Percentiles rank a stretch among this genome's conserved stretches.
Conservation (phyloP, 2,113 vertebrate genomes). For the Embiotoca jacksoni region DNA sequence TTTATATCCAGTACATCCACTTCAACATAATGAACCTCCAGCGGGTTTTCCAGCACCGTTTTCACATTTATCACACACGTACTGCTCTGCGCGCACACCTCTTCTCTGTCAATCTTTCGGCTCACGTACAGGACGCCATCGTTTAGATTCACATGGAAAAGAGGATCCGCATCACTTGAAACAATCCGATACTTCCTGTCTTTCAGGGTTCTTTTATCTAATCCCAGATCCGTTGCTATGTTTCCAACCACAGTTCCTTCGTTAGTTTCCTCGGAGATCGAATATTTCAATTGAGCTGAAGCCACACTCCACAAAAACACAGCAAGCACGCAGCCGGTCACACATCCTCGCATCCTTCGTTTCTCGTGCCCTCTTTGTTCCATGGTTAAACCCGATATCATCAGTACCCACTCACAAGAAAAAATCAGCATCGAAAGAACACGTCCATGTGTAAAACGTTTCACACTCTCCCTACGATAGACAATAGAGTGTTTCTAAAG, state of each 20-base stretch:
- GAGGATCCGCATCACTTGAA: slow-evolving; percentile 40
- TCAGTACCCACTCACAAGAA: not conserved
- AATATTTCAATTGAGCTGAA: slow-evolving; percentile 77
- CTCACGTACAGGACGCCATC: slow-evolving; percentile 74
- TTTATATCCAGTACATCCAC: slow-evolving; percentile 86
- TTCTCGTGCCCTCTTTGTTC: slow-evolving; percentile 60
- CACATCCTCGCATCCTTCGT: not conserved
- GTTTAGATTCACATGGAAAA: slow-evolving; percentile 75
- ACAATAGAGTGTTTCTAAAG: not conserved
- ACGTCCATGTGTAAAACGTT: not conserved
- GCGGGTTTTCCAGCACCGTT: slow-evolving; percentile 9
- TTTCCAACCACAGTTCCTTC: slow-evolving; percentile 76
- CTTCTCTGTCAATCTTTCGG: slow-evolving; percentile 76
- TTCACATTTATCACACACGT: slow-evolving; percentile 74
- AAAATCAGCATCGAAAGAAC: not conserved
- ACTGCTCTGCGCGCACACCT: slow-evolving; percentile 65
- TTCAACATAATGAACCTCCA: not conserved
- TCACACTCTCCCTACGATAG: not conserved
- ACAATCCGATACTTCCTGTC: slow-evolving; percentile 75
- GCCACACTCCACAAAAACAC: slow-evolving; percentile 56
- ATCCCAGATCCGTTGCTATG: slow-evolving; percentile 78
- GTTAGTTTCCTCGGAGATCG: slow-evolving; percentile 73
- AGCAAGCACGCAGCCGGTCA: slow-evolving; percentile 19
- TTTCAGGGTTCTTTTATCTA: slow-evolving; percentile 64
- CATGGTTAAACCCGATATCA: slow-evolving; percentile 55